Percentiles rank a stretch among this genome's conserved stretches.
Conservation (phyloP, 92 coral and sea anemone species). For the Zoanthus sansibaricus region DNA sequence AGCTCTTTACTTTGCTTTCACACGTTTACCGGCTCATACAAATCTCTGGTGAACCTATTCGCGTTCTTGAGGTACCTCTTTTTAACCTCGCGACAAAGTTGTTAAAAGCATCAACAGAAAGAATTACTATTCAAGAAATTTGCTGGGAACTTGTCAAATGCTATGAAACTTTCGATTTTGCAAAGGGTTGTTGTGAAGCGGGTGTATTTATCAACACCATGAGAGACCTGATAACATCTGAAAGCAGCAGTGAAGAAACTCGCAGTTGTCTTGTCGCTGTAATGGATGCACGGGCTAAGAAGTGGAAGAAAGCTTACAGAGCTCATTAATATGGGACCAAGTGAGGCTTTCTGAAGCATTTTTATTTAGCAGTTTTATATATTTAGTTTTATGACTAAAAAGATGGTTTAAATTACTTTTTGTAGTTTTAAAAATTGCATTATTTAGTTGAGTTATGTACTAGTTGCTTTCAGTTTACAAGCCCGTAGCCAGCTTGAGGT, state of each 20-base stretch:
- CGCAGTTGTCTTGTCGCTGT: conserved; percentile 30
- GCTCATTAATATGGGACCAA: neutral
- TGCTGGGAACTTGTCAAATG: conserved; percentile 29
- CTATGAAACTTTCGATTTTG: neutral
- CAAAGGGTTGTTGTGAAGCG: neutral
- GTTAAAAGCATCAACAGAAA: conserved; percentile 15
- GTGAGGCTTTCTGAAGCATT: too few relatives aligned
- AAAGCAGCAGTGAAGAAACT: conserved; percentile 15
- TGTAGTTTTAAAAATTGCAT: too few relatives aligned
- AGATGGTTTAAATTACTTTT: too few relatives aligned
- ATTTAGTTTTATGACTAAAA: too few relatives aligned
- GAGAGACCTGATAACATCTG: conserved; percentile 30
- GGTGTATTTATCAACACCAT: neutral
- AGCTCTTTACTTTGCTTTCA: conserved; percentile 27
- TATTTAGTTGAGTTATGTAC: too few relatives aligned
- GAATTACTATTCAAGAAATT: neutral
- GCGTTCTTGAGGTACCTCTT: conserved; percentile 23
- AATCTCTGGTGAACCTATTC: conserved; percentile 22
- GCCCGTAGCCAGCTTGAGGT: too few relatives aligned
- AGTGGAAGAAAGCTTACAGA: conserved; percentile 16
- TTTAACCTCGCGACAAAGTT: conserved; percentile 11
- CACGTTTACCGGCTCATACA: conserved; percentile 4
- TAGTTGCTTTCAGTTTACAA: too few relatives aligned
- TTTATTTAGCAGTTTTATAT: too few relatives aligned
- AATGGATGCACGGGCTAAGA: conserved; percentile 31